Evolutionary conservation across 2,797 vertebrate genomes (phyloP).

Genomic region (Chlorospingus semifuscus): DNA sequence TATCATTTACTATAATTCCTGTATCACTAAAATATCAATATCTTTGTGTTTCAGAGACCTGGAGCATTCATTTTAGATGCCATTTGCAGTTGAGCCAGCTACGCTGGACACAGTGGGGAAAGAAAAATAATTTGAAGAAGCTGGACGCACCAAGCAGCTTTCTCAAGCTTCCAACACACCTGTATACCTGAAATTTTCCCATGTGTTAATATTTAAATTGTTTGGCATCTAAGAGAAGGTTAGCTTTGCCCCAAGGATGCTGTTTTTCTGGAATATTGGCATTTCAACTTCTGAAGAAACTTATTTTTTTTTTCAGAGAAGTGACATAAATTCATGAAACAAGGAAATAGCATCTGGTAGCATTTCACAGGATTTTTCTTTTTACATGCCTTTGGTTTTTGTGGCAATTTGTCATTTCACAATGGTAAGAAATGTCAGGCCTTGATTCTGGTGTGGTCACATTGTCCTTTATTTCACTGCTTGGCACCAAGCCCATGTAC

Average conservation of each 20-base stretch:
- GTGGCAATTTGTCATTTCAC: not conserved
- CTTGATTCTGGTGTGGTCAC: not conserved
- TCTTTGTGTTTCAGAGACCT: constrained; percentile 2
- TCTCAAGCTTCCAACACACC: not conserved
- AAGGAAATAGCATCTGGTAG: not conserved
- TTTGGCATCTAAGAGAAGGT: not conserved
- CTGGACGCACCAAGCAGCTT: not conserved
- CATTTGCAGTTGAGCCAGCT: not conserved
- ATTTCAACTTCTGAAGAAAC: not conserved
- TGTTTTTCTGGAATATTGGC: not conserved
- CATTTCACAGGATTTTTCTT: not conserved
- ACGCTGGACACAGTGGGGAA: not conserved
- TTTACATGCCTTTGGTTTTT: not conserved
- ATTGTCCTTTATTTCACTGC: not conserved
- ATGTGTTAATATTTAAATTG: not conserved
- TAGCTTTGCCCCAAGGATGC: not conserved
- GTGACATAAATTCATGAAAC: not conserved
- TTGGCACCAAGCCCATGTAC: not conserved
- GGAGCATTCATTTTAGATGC: not conserved
- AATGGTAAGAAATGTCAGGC: not conserved
- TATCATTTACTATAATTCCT: not conserved
- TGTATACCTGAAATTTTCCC: not conserved
- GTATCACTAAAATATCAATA: not conserved
- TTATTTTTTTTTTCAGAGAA: not conserved
- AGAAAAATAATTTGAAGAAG: not conserved